Evolutionary conservation across 2,113 vertebrate genomes (phyloP).

Genomic region (Tinamus guttatus): DNA sequence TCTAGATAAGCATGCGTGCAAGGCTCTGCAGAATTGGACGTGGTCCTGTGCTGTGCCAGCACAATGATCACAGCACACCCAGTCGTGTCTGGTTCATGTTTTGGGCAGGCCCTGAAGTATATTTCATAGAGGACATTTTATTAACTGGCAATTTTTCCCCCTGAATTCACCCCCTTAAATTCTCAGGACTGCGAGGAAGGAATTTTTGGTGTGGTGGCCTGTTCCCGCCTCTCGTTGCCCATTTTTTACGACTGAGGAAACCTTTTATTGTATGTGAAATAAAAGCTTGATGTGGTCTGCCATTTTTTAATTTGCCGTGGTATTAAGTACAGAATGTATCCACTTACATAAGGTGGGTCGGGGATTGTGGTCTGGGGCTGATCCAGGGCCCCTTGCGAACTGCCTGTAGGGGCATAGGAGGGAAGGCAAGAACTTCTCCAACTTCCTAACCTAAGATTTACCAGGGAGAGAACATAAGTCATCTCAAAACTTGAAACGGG

Average conservation of each 20-base stretch:
- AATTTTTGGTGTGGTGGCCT: slow-evolving; percentile 64
- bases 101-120: slow-evolving; percentile 27
- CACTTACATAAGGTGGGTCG: slow-evolving; percentile 28
- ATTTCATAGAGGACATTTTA: slow-evolving; percentile 59
- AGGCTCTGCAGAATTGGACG: slow-evolving; percentile 10
- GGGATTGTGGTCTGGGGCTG: slow-evolving; percentile 44
- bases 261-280: slow-evolving; percentile 61
- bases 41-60: not conserved
- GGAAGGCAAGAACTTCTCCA: not conserved
- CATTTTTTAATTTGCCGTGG: slow-evolving; percentile 60
- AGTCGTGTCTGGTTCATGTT: slow-evolving; percentile 50
- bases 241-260: slow-evolving; percentile 64
- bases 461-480: not conserved
- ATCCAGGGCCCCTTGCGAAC: not conserved
- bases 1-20: slow-evolving; percentile 21
- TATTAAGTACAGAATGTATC: slow-evolving; percentile 60
- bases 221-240: slow-evolving; percentile 48
- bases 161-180: not conserved
- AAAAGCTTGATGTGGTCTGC: slow-evolving; percentile 66
- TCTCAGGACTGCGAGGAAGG: slow-evolving; percentile 56
- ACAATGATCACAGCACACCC: slow-evolving; percentile 41
- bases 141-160: slow-evolving; percentile 68
- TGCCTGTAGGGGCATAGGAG: not conserved
- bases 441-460: not conserved
- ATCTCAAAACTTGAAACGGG: too few species aligned